Evolutionary conservation across 2,888 invertebrate species (phyloP).

Genomic region (Myopa tessellatipennis): DNA sequence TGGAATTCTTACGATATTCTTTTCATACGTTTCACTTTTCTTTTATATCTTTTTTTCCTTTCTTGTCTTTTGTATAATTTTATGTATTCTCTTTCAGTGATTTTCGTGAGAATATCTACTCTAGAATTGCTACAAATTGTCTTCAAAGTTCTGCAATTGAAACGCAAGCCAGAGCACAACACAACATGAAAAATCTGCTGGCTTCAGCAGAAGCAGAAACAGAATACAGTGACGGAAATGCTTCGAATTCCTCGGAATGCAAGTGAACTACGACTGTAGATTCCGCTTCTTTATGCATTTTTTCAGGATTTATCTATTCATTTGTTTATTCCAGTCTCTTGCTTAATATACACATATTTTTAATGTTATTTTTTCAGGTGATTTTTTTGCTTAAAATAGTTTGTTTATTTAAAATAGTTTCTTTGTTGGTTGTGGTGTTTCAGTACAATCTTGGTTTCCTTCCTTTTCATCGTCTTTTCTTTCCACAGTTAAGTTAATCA

Average conservation of each 20-base stretch:
- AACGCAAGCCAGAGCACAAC: not conserved
- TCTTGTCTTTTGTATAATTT: not conserved
- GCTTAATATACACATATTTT: not conserved
- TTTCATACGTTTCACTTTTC: conserved; percentile 16
- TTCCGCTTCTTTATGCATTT: too few relatives aligned
- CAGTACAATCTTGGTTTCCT: not conserved
- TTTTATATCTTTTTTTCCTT: not conserved
- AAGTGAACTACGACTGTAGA: too few relatives aligned
- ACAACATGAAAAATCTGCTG: too few relatives aligned
- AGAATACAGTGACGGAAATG: too few relatives aligned
- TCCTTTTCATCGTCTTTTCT: not conserved
- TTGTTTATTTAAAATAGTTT: not conserved
- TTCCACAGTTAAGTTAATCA: conserved; percentile 12
- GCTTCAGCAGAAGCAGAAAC: too few relatives aligned
- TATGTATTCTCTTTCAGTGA: not conserved
- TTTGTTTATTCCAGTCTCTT: too few relatives aligned
- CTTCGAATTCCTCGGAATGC: too few relatives aligned
- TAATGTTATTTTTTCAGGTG: not conserved
- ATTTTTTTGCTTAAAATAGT: not conserved
- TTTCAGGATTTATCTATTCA: too few relatives aligned
- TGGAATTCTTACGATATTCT: conserved; percentile 30
- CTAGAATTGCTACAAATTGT: not conserved
- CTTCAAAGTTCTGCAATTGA: not conserved
- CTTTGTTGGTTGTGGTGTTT: not conserved
- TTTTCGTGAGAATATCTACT: conserved; percentile 25